These are phyloP conservation scores for Gracilinanus agilis DNA, from an alignment of 2,113 vertebrate genomes.

Conservation along the genomic window DNA sequence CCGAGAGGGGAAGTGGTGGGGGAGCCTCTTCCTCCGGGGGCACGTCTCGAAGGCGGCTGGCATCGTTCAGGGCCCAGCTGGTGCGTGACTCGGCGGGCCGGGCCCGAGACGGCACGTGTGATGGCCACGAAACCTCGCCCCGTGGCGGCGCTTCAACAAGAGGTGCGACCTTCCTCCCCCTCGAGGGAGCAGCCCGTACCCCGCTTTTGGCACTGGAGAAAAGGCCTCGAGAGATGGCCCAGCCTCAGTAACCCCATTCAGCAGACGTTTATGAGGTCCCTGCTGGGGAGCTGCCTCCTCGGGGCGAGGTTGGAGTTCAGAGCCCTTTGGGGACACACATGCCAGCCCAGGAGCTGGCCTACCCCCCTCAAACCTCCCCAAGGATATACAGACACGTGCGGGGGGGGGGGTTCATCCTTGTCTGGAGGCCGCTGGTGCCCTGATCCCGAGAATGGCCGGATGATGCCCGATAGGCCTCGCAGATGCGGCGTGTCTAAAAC, in stretches of 20 bases:
- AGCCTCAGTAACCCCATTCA: no score
- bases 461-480: no score
- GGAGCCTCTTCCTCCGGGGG: not conserved
- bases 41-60: not conserved
- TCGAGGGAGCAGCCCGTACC: not conserved
- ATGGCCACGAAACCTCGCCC: not conserved
- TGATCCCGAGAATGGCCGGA: no score
- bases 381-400: not conserved
- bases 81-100: not conserved
- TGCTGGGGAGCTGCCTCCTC: not conserved
- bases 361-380: no score
- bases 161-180: not conserved
- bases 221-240: not conserved
- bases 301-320: no score
- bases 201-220: not conserved
- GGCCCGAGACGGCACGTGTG: not conserved
- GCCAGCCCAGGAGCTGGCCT: no score
- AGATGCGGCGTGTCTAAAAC: no score
- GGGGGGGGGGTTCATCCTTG: no score
- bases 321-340: no score
- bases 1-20: not conserved
- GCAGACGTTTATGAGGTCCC: not conserved
- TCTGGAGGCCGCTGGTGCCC: no score
- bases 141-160: not conserved
- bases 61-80: not conserved